Evolutionary conservation across 92 coral and sea anemone species (phyloP).

Genomic region (Isaurus tuberculatus): DNA sequence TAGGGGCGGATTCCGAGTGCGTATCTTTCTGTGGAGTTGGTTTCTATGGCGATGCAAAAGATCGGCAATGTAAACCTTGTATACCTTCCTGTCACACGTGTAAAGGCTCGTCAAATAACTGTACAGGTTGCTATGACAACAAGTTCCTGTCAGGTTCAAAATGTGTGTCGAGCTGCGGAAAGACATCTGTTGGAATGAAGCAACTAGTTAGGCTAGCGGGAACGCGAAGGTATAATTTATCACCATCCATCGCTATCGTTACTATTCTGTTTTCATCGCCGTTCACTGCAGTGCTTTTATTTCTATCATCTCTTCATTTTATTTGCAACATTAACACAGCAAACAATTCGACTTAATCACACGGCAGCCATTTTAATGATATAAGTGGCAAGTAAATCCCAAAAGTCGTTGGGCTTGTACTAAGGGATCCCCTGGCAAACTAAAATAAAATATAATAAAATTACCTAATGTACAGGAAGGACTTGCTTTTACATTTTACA

Average conservation of each 20-base stretch:
- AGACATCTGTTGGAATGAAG: slow-evolving; percentile 56
- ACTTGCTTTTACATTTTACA: no score
- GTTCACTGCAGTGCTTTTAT: no score
- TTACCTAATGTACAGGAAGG: no score
- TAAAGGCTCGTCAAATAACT: slow-evolving; percentile 57
- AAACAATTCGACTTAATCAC: no score
- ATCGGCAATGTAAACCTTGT: slow-evolving; percentile 75
- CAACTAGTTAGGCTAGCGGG: slow-evolving; percentile 76
- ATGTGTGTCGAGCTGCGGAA: slow-evolving; percentile 64
- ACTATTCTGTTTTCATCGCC: not conserved
- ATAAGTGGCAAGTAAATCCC: no score
- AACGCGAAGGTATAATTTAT: not conserved
- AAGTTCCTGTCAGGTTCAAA: slow-evolving; percentile 56
- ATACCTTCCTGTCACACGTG: slow-evolving; percentile 76
- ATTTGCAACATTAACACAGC: no score
- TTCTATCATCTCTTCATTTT: no score
- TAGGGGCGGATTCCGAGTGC: slow-evolving; percentile 63
- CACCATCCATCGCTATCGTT: not conserved
- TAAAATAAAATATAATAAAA: no score
- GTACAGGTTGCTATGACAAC: slow-evolving; percentile 76
- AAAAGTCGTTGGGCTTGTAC: no score
- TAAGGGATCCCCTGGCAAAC: no score
- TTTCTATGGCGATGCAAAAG: slow-evolving; percentile 72
- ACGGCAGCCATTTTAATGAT: no score
- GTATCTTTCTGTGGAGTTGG: slow-evolving; percentile 78